A percentile compares a stretch with the other conserved stretches of the same genome.
Conservation (phyloP, 1,140 invertebrate genomes). For the Drosophila repleta region DNA sequence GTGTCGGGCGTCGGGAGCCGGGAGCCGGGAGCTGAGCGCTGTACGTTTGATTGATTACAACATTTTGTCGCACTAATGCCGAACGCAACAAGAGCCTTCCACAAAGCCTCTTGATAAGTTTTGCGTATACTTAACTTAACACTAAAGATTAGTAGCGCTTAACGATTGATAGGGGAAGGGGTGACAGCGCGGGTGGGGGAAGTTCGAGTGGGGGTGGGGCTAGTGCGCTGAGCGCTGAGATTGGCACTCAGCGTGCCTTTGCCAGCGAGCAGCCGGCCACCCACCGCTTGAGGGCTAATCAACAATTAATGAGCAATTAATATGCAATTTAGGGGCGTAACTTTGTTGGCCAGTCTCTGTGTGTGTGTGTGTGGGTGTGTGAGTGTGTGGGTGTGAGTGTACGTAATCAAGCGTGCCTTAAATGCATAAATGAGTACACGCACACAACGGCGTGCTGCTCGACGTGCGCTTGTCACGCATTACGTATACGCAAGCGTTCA, state of each 20-base stretch:
- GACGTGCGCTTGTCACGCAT: conserved; percentile 17
- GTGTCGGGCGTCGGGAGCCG: background rate
- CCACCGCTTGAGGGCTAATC: conserved; percentile 69
- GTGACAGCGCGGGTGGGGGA: background rate
- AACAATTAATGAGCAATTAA: conserved; percentile 83
- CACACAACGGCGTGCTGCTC: conserved; percentile 4
- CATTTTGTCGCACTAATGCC: conserved; percentile 76
- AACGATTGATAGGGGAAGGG: background rate
- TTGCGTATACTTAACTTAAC: conserved; percentile 65
- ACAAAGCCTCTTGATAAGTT: conserved; percentile 59
- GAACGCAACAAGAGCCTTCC: conserved; percentile 31
- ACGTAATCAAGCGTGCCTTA: conserved; percentile 53
- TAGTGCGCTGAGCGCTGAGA: conserved; percentile 22
- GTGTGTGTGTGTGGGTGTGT: background rate
- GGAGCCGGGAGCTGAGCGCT: conserved; percentile 15
- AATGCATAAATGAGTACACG: conserved; percentile 73
- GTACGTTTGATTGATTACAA: conserved; percentile 75
- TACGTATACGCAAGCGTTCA: conserved; percentile 17
- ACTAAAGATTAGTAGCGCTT: conserved; percentile 56
- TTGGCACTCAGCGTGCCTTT: conserved; percentile 34
- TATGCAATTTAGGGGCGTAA: conserved; percentile 67
- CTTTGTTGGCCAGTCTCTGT: conserved; percentile 10
- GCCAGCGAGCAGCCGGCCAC: conserved; percentile 7
- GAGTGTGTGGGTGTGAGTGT: background rate
- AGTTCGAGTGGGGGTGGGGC: background rate